Percentiles rank a stretch among this genome's conserved stretches.
These are phyloP conservation scores for Saccostrea echinata DNA, from an alignment of 1,140 invertebrate genomes.

Conservation along the genomic window DNA sequence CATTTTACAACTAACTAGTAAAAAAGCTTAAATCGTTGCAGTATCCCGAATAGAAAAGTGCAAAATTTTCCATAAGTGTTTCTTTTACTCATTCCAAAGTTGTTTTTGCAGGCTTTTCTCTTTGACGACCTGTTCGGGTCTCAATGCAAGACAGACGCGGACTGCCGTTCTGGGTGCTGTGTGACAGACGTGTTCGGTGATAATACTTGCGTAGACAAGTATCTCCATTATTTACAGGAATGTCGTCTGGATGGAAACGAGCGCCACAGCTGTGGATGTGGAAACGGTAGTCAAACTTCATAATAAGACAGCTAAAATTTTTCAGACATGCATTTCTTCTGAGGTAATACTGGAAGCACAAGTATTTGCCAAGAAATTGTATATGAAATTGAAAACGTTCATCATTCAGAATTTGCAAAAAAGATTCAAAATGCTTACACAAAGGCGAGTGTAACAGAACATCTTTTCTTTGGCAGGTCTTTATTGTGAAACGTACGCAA, in stretches of 20 bases:
- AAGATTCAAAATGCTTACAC: too few relatives aligned
- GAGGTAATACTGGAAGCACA: too few relatives aligned
- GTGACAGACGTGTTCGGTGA: constrained; percentile 13
- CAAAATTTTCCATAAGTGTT: too few relatives aligned
- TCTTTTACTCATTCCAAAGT: too few relatives aligned
- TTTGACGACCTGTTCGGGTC: background rate
- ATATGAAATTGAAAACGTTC: too few relatives aligned
- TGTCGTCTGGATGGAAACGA: background rate
- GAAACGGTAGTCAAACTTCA: background rate
- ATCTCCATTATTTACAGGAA: constrained; percentile 3
- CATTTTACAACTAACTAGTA: too few relatives aligned
- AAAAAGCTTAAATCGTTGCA: too few relatives aligned
- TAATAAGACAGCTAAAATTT: too few relatives aligned
- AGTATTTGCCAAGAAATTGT: too few relatives aligned
- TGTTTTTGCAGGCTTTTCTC: background rate
- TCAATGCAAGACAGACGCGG: background rate
- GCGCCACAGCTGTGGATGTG: background rate
- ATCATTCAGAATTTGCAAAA: too few relatives aligned
- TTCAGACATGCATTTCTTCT: too few relatives aligned
- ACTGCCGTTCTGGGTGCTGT: background rate
- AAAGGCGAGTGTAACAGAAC: background rate
- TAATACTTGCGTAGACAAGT: background rate
- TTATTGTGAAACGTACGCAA: background rate
- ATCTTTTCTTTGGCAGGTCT: background rate
- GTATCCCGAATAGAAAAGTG: too few relatives aligned